Percentiles rank a stretch among this genome's conserved stretches.
phyloP scores from a whole-genome alignment of 1,140 invertebrate species.

The Microplitis mediator region DNA sequence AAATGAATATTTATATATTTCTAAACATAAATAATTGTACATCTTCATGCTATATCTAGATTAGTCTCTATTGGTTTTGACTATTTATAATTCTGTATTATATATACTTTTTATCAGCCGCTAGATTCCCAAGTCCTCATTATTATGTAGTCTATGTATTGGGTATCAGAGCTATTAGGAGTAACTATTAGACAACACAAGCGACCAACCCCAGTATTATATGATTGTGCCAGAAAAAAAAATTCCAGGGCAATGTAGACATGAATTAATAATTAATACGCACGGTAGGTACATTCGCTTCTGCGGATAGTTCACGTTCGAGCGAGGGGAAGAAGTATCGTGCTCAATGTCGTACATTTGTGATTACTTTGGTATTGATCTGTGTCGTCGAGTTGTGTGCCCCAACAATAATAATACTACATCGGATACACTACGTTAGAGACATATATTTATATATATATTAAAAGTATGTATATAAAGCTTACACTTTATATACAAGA shows the following conservation, averaged over 20 bases:
- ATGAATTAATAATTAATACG: constrained; percentile 19
- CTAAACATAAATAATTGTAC: too few relatives aligned
- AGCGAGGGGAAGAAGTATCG: constrained; percentile 7
- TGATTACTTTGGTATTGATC: constrained; percentile 28
- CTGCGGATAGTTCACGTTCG: background rate
- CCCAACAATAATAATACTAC: background rate
- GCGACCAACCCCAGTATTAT: background rate
- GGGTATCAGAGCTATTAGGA: too few relatives aligned
- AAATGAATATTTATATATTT: too few relatives aligned
- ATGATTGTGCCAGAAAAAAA: background rate
- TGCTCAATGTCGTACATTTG: constrained; percentile 24
- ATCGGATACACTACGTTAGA: background rate
- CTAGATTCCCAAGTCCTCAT: background rate
- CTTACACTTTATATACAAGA: background rate
- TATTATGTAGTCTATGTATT: background rate
- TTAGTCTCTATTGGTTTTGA: too few relatives aligned
- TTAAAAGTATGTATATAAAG: too few relatives aligned
- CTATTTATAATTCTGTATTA: too few relatives aligned
- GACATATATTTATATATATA: background rate
- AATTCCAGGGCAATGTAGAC: constrained; percentile 11
- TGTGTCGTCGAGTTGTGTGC: constrained; percentile 10
- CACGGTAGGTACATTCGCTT: background rate
- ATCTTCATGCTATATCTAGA: too few relatives aligned
- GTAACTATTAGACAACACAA: background rate
- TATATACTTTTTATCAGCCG: background rate